Evolutionary conservation across 1,140 invertebrate genomes (phyloP), one percentile per base, ranked within the genome.

Genomic region (Ceratina australensis): DNA sequence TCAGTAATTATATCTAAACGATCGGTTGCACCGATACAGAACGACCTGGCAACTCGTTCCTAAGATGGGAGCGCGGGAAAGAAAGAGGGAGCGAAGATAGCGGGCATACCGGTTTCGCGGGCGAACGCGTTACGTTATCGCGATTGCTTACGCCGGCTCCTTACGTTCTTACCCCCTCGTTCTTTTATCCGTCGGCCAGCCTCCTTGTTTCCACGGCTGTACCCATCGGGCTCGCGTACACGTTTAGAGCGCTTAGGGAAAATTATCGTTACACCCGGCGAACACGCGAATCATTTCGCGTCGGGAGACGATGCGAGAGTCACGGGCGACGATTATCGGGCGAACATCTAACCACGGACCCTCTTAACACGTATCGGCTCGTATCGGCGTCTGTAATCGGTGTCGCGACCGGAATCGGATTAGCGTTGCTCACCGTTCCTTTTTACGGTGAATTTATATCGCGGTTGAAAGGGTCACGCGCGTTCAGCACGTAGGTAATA

Each of bases 1-100:
- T 78, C 56, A 50, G 79, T 89, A 88, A 88, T 88, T 88, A 88
- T 87, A 86, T 83, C 69, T 82, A 81, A 82, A 74, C 81, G 87
- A 84, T 87, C 84, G 69, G 80, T 56, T 60, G 76, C 57, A 28
- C 57, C 81, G 86, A 84, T 82, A 84, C 28, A 42, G 47, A 79
- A 61, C 52, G 52, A 54, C 18, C 59, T 26, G 16, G 63, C 52
- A 73, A 65, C 65, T 79, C 66, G 65, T 76, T 83, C 59, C 22
- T 50, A n/a, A 2, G 1, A 10, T 18, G 59, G 22, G 56, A 68
- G 49, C 59, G 72, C 61, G 67, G 49, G 72, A 80, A 80, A 71
- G 7, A 7, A 15, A 52, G 18, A 18, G 13, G 64, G 28, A 42
- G 72, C 61, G 60, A 10, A 60, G 74, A 80, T 84, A 72, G 20